Conservation (phyloP, 2,888 invertebrate genomes). For the Chirona hameri region DNA sequence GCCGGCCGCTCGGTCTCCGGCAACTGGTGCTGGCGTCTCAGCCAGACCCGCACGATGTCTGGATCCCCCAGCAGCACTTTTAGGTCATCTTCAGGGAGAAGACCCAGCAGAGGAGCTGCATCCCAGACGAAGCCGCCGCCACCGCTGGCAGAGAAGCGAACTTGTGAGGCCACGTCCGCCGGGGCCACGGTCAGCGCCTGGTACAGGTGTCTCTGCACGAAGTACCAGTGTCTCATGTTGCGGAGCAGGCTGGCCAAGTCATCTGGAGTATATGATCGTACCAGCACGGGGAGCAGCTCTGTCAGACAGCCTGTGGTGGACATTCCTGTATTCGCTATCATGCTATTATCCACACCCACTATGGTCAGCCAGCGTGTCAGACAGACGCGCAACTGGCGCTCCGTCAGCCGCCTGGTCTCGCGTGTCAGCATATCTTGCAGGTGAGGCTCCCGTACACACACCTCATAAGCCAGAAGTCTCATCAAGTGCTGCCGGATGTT, state of each 20-base stretch:
- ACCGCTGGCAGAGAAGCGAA: too few species aligned
- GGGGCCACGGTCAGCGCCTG: constrained; percentile 32
- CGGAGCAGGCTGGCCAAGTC: not conserved
- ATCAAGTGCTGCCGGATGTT: not conserved
- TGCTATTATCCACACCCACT: not conserved
- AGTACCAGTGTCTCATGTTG: not conserved
- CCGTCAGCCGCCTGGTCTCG: not conserved
- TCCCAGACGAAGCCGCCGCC: too few species aligned
- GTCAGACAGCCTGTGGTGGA: not conserved
- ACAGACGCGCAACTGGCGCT: not conserved
- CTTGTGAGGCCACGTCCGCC: too few species aligned
- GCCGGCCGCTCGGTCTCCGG: too few species aligned
- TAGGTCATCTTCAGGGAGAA: too few species aligned
- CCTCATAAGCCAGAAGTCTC: not conserved
- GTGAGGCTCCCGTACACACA: not conserved
- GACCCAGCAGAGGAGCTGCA: too few species aligned
- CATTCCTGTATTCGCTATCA: not conserved
- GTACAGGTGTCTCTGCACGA: not conserved
- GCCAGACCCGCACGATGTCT: too few species aligned
- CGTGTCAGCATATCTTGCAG: not conserved
- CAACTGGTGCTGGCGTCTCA: too few species aligned
- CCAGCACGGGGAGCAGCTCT: not conserved
- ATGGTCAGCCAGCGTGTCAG: not conserved
- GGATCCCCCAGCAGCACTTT: too few species aligned
- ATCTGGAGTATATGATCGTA: not conserved